Evolutionary conservation across 1,140 invertebrate genomes (phyloP).

Genomic region (Heliconius nattereri): DNA sequence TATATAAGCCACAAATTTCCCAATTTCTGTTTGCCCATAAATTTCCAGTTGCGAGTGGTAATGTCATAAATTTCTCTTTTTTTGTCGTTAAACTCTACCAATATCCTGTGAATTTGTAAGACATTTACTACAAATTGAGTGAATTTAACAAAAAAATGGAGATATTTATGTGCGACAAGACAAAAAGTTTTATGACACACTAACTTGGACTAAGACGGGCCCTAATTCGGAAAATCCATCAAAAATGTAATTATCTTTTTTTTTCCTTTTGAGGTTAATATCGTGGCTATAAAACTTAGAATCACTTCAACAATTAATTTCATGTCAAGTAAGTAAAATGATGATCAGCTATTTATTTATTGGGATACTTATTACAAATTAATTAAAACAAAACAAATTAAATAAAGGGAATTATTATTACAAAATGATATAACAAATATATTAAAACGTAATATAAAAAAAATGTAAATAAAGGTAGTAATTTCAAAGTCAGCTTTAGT

Average conservation of each 20-base stretch:
- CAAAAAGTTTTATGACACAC: conserved; percentile 57
- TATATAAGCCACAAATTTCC: background rate
- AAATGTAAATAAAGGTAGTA: background rate
- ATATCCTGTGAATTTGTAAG: conserved; percentile 14
- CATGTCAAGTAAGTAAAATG: conserved; percentile 27
- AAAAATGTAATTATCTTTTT: conserved; percentile 61
- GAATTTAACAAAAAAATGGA: background rate
- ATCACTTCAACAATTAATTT: conserved; percentile 22
- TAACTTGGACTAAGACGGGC: conserved; percentile 56
- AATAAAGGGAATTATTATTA: background rate
- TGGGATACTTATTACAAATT: too few relatives aligned
- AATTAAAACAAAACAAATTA: too few relatives aligned
- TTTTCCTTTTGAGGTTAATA: conserved; percentile 16
- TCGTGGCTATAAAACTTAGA: conserved; percentile 28
- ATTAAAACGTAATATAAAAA: background rate
- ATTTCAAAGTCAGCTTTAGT: too few relatives aligned
- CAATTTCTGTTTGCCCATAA: too few relatives aligned
- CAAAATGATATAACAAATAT: background rate
- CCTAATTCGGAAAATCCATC: conserved; percentile 55
- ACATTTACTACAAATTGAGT: conserved; percentile 70
- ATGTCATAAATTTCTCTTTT: too few relatives aligned
- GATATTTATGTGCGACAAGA: conserved; percentile 64
- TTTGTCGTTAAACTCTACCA: too few relatives aligned
- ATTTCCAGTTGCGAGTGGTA: too few relatives aligned
- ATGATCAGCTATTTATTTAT: background rate